These are phyloP conservation scores for Chelonus formosanus DNA, from an alignment of 2,888 invertebrate species.

Conservation along the genomic window DNA sequence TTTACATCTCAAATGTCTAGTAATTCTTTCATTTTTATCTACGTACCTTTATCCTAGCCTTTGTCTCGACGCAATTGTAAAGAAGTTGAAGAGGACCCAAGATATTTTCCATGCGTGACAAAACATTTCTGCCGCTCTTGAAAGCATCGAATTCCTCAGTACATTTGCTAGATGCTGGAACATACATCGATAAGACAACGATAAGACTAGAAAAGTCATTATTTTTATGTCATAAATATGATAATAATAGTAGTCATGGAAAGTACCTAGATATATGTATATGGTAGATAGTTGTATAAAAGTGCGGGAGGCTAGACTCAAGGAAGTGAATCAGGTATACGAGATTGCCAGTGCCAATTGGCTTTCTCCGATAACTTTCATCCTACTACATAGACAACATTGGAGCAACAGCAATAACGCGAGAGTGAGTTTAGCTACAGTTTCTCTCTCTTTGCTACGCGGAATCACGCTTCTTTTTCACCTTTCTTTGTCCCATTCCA, in stretches of 20 bases:
- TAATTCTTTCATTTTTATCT: too few relatives aligned
- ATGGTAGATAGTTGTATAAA: conserved; percentile 3
- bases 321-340: conserved; percentile 5
- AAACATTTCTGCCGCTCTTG: conserved; percentile 64
- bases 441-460: conserved; percentile 9
- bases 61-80: conserved; percentile 70
- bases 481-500: conserved; percentile 59
- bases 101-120: conserved; percentile 68
- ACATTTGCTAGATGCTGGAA: conserved; percentile 48
- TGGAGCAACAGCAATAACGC: not conserved
- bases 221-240: conserved; percentile 2
- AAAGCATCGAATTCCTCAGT: conserved; percentile 39
- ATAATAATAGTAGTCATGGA: conserved; percentile 5
- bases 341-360: conserved; percentile 53
- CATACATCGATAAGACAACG: conserved; percentile 29
- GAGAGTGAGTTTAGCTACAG: not conserved
- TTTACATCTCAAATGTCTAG: too few relatives aligned
- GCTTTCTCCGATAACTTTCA: conserved; percentile 65
- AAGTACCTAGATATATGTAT: not conserved
- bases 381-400: conserved; percentile 42
- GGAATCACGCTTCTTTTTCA: conserved; percentile 50
- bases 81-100: conserved; percentile 74
- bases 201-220: conserved; percentile 13
- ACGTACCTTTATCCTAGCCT: conserved; percentile 72
- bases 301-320: conserved; percentile 5